These are phyloP conservation scores for Ictidomys tridecemlineatus DNA, from an alignment of 2,113 vertebrate species.

Conservation along the genomic window DNA sequence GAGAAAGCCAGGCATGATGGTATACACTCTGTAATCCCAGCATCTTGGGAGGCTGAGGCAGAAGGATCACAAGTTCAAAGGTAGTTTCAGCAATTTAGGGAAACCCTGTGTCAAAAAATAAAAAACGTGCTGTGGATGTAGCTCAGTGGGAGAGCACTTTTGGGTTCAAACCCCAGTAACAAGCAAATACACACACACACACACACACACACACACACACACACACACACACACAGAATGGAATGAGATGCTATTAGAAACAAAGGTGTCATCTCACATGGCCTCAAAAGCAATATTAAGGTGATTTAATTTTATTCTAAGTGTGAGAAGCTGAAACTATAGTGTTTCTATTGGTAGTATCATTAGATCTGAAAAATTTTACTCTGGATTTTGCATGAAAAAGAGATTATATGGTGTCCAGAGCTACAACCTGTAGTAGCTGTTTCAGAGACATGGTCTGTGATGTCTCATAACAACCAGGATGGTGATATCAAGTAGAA, in stretches of 20 bases:
- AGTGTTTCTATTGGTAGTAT: neutral
- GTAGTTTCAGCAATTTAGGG: no score
- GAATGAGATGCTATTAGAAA: neutral
- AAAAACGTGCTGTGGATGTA: no score
- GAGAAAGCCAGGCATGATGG: neutral
- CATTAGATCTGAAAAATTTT: neutral
- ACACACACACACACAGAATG: neutral
- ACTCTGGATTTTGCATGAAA: neutral
- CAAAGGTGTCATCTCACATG: neutral
- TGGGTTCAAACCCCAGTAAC: no score
- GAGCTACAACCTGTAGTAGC: no score
- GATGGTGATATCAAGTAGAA: neutral
- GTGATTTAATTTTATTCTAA: conserved; percentile 18
- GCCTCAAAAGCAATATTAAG: neutral
- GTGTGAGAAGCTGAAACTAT: neutral
- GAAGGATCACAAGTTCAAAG: no score
- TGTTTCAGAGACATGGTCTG: neutral
- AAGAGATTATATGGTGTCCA: neutral
- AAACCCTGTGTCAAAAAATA: no score
- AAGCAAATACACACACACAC: neutral
- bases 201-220: neutral
- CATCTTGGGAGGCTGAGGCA: no score
- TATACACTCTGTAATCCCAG: no score
- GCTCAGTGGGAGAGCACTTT: no score
- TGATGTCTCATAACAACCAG: neutral